Base-by-base conservation (phyloP, 2,797 vertebrate genomes). In the Glyptemys insculpta region DNA sequence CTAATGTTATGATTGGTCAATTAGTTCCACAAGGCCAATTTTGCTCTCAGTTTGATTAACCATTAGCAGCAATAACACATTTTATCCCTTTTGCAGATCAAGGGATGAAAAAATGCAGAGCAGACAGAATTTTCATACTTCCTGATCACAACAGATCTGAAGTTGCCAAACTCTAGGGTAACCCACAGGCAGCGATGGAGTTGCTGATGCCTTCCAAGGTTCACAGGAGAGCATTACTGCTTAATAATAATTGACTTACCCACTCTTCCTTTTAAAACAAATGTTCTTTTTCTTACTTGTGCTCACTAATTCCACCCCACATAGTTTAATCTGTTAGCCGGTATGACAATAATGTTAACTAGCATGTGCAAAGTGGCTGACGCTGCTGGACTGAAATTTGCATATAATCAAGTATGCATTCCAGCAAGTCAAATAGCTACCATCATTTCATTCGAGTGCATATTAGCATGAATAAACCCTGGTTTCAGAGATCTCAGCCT, bases 41-140 rank as follows among this genome's bases (percentile, higher is more conserved):
- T 97, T 95, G 87, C 57, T 96, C 96, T 90, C 89, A 88, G 92
- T 81, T 72, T 94, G 90, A 97, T 94, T 96, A 97, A 97, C 44
- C 18, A 87, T 91, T 90, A 95, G 76, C 83, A 89, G 72, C 50
- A 94, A 57, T 86, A 91, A 90, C 54, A 68, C 3, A 23, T 65
- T 93, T 82, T 81, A 81, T 89, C 83, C 68, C 56, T 92, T 90
- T 82, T 86, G 47, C 87, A 93, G 68, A 81, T 74, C 81, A 88
- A 76, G 65, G 44, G 19, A 94, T 80, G 54, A 88, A 81, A 91
- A 94, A 92, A 25, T 50, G 83, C 90, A 96, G 74, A 83, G 81
- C 54, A 80, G 83, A 79, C 88, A 93, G 85, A 94, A 95, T 95
- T 97, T 95, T 93, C 44, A 0, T 1, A 34, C 85, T 83, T 91